phyloP scores from a whole-genome alignment of 2,113 vertebrate species.

The Pomatorhinus ruficollis region DNA sequence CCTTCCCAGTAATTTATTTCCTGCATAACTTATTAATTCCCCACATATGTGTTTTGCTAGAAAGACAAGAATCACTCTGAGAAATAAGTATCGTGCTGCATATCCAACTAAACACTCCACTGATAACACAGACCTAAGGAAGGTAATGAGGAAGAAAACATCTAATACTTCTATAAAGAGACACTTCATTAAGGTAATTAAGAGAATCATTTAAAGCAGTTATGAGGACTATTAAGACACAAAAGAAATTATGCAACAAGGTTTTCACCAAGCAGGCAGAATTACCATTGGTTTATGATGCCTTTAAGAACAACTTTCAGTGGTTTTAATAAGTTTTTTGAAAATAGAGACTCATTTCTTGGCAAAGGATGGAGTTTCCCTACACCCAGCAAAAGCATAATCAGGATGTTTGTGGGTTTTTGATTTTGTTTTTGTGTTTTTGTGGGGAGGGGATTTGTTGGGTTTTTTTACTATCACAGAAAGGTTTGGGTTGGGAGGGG shows the following conservation, averaged over 20 bases:
- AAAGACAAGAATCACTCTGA: background rate
- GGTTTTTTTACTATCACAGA: background rate
- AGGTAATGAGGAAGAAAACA: background rate
- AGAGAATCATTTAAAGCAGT: background rate
- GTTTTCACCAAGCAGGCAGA: background rate
- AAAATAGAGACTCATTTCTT: background rate
- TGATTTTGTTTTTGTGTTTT: no score
- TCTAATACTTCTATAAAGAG: constrained; percentile 7
- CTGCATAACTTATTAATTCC: background rate
- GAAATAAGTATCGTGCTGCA: background rate
- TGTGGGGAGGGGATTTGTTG: background rate
- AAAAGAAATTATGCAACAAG: constrained; percentile 1
- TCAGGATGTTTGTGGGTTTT: background rate
- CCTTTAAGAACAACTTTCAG: background rate
- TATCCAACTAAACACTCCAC: background rate
- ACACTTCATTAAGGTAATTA: constrained; percentile 52
- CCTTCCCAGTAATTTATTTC: background rate
- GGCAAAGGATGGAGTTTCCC: background rate
- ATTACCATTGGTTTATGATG: background rate
- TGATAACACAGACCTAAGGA: background rate
- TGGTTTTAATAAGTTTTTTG: background rate
- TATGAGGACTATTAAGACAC: constrained; percentile 18
- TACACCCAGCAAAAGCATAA: background rate
- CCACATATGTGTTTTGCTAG: background rate
- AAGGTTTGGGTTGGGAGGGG: background rate